Conservation (phyloP, 2,888 invertebrate species). For the Augiades crinisus region DNA sequence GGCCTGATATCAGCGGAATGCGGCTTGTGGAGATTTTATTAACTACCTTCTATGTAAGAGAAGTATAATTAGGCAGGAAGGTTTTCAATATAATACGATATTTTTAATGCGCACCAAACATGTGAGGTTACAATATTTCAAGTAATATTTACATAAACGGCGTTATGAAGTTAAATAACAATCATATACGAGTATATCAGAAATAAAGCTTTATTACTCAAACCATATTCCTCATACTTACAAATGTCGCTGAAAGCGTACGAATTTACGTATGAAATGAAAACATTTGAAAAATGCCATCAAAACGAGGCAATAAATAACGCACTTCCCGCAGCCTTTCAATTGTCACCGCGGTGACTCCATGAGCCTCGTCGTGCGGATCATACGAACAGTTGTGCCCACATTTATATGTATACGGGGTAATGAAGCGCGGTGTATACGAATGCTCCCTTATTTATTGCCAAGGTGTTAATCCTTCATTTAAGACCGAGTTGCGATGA, state of each 20-base stretch:
- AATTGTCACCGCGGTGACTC: slow-evolving; percentile 24
- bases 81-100: no score
- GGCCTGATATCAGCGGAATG: no score
- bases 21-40: no score
- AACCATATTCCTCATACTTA: slow-evolving; percentile 20
- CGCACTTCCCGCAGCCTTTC: slow-evolving; percentile 29
- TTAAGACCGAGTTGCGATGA: no score
- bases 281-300: slow-evolving; percentile 31
- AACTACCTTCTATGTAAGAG: no score
- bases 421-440: slow-evolving; percentile 13
- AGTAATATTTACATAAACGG: no score
- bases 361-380: slow-evolving; percentile 28
- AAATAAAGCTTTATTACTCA: no score
- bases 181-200: no score
- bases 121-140: no score
- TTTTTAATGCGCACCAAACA: no score
- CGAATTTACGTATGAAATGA: slow-evolving; percentile 15
- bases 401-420: background rate
- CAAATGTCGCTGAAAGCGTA: slow-evolving; percentile 17
- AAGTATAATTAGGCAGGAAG: no score
- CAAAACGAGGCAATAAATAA: slow-evolving; percentile 31
- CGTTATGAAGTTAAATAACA: no score
- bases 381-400: slow-evolving; percentile 14
- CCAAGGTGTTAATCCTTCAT: slow-evolving; percentile 22
- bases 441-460: slow-evolving; percentile 14